Conservation (phyloP, 2,888 invertebrate genomes). For the Catocala nupta region DNA sequence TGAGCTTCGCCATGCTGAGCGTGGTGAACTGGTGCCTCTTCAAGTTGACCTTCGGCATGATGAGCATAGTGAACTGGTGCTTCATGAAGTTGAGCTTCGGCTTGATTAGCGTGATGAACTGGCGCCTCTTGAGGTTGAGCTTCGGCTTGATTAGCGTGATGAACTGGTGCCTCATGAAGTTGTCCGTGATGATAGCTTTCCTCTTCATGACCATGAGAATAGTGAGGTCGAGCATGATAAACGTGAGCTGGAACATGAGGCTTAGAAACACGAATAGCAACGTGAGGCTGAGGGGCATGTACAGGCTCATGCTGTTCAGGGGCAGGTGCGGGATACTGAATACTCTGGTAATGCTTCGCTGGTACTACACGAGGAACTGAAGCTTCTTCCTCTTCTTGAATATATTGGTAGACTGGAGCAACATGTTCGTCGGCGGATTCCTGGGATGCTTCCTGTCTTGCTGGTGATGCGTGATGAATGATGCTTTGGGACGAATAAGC, state of each 20-base stretch:
- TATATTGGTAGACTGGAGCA: slow-evolving; percentile 68
- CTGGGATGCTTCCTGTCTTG: slow-evolving; percentile 63
- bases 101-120: slow-evolving; percentile 40
- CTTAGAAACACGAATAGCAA: slow-evolving; percentile 1
- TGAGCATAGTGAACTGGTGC: slow-evolving; percentile 24
- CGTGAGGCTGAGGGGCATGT: slow-evolving; percentile 49
- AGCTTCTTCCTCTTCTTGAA: slow-evolving; percentile 56
- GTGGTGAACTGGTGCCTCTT: slow-evolving; percentile 11
- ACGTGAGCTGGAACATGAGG: slow-evolving; percentile 22
- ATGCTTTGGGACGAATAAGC: slow-evolving; percentile 70
- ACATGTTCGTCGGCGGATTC: slow-evolving; percentile 62
- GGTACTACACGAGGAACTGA: slow-evolving; percentile 38
- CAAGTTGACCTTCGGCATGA: slow-evolving; percentile 41
- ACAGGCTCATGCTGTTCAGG: slow-evolving; percentile 58
- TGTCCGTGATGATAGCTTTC: slow-evolving; percentile 35
- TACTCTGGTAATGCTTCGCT: slow-evolving; percentile 46
- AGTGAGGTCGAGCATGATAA: slow-evolving; percentile 31
- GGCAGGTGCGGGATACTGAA: slow-evolving; percentile 46
- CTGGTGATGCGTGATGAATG: slow-evolving; percentile 61
- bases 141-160: slow-evolving; percentile 48
- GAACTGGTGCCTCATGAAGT: slow-evolving; percentile 9
- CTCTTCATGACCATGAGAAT: slow-evolving; percentile 41
- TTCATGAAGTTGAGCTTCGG: slow-evolving; percentile 36
- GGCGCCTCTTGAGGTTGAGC: slow-evolving; percentile 15
- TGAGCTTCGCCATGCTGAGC: slow-evolving; percentile 50